phyloP scores from a whole-genome alignment of 2,113 vertebrate species.

The Mohoua ochrocephala region DNA sequence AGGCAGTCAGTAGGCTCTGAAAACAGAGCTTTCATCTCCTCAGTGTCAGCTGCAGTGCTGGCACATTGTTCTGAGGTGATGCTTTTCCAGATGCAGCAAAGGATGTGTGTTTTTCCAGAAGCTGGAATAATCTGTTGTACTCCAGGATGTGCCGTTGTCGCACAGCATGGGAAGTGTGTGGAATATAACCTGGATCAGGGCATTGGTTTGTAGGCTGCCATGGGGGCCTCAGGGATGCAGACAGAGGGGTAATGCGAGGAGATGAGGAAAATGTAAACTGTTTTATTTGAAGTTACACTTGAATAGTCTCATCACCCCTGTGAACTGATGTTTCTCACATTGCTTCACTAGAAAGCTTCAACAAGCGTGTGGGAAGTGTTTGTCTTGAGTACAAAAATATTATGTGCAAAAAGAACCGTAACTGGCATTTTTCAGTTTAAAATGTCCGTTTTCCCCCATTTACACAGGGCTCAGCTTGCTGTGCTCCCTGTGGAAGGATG shows the following conservation, averaged over 20 bases:
- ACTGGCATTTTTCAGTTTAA: background rate
- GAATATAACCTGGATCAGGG: background rate
- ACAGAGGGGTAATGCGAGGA: background rate
- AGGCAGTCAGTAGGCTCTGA: background rate
- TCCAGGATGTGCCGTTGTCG: background rate
- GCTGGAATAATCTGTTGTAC: background rate
- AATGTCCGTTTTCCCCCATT: background rate
- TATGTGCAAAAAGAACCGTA: background rate
- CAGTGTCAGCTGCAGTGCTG: background rate
- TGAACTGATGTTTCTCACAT: background rate
- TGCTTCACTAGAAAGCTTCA: background rate
- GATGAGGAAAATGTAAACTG: background rate
- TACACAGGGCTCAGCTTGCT: background rate
- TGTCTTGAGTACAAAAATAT: background rate
- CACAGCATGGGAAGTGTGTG: accelerated
- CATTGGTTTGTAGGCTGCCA: background rate
- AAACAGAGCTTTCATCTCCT: background rate
- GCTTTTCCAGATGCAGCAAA: background rate
- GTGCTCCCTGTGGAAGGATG: background rate
- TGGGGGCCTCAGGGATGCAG: background rate
- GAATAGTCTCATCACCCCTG: background rate
- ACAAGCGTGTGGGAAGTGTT: background rate
- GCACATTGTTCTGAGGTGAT: background rate
- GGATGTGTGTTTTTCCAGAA: background rate
- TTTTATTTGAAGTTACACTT: background rate